Evolutionary conservation across 1,140 invertebrate genomes (phyloP), one percentile per base, ranked within the genome.

Genomic region (Reticulitermes speratus): DNA sequence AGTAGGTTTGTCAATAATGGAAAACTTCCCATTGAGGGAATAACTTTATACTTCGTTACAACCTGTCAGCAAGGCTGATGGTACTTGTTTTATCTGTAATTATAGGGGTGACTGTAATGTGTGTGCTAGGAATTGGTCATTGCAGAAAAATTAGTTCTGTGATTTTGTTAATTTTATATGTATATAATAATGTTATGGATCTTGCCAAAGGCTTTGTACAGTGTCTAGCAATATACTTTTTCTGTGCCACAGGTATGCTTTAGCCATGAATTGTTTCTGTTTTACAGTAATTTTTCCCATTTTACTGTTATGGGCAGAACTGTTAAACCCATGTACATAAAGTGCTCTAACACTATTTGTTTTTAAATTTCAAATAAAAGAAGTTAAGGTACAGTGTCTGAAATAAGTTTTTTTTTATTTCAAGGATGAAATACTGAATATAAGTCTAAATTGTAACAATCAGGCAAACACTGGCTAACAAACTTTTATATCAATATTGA

Each of bases 161-260:
- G 65, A 21, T 75, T 30, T 75, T 75, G 65, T 30, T 75, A 8
- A 30, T 30, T 30, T 75, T 16, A n/a, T 75, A 30, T 75, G 65
- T 75, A 75, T 30, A 75, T 30, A 75, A 75, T 30, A 75, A 75
- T 30, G n/a, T 75, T 75, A 75, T 14, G n/a, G 25, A 75, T 75
- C 65, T 75, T 75, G 25, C n/a, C 65, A 75, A 69, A 75, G n/a
- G 65, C 25, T 30, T 75, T 75, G n/a, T 75, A 75, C n/a, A 75
- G 65, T 30, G 0, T 25, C 7, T 75, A 75, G 25, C 30, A 75
- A 30, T 75, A n/a, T 8, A 75, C 25, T n/a, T 75, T 75, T 11
- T 30, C n/a, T 75, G 8, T 14, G n/a, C 65, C n/a, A 30, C 25
- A 75, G n/a, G 7, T 30, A 30, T 5, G 2, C n/a, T 25, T 30